phyloP scores from a whole-genome alignment of 1,140 invertebrate species.

The Aphelenchoides fujianensis region DNA sequence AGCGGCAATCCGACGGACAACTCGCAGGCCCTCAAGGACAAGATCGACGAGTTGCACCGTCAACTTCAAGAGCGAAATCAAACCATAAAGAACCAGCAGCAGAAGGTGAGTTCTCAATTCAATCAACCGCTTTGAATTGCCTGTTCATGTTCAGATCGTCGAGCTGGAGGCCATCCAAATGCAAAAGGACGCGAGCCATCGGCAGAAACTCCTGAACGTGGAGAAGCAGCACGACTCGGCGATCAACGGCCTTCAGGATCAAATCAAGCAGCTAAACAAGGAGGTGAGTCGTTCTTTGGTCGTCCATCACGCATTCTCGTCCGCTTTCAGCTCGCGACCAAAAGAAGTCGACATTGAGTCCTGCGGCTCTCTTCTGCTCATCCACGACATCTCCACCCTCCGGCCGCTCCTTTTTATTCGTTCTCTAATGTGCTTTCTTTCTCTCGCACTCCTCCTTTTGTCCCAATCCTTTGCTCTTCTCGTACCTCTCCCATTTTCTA shows the following conservation, averaged over 20 bases:
- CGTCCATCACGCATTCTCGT: no score
- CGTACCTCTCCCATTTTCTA: no score
- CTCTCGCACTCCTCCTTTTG: no score
- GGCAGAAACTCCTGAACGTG: conserved; percentile 33
- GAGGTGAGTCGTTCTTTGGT: no score
- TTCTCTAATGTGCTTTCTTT: no score
- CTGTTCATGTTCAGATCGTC: conserved; percentile 39
- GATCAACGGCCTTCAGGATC: conserved; percentile 27
- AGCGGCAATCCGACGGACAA: conserved; percentile 8
- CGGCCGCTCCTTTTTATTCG: no score
- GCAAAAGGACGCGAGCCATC: conserved; percentile 24
- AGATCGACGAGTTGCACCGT: conserved; percentile 30
- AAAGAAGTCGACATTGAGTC: no score
- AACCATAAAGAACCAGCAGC: conserved; percentile 31
- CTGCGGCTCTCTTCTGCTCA: no score
- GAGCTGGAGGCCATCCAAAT: conserved; percentile 39
- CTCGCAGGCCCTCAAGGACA: conserved; percentile 39
- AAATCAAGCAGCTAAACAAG: conserved; percentile 29
- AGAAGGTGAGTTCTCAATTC: conserved; percentile 39
- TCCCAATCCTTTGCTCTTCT: no score
- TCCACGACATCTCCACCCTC: no score
- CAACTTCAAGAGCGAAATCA: conserved; percentile 21
- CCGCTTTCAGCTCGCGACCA: no score
- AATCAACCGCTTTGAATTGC: conserved; percentile 24
- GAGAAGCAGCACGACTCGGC: conserved; percentile 31